Evolutionary conservation across 2,113 vertebrate species (phyloP).

Genomic region (Stegastes partitus): DNA sequence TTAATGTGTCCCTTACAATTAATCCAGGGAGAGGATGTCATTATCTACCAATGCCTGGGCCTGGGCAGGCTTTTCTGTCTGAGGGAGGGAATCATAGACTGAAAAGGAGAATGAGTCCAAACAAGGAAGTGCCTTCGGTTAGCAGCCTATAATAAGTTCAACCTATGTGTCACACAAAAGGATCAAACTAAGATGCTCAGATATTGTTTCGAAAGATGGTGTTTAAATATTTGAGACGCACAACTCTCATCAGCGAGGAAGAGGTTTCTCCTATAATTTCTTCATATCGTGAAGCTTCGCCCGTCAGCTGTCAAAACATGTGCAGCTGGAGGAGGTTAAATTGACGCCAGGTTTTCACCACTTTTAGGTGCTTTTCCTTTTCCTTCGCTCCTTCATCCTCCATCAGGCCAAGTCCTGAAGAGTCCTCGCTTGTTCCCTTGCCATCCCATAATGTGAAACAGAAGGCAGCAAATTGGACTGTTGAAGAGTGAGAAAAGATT

Average conservation of each 20-base stretch:
- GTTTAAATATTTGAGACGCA: slow-evolving; percentile 40
- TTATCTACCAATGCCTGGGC: slow-evolving; percentile 77
- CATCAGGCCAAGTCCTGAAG: slow-evolving; percentile 14
- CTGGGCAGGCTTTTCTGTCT: slow-evolving; percentile 67
- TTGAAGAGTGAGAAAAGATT: slow-evolving; percentile 51
- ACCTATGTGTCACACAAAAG: slow-evolving; percentile 50
- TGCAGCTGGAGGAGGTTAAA: slow-evolving; percentile 76
- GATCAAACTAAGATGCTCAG: slow-evolving; percentile 32
- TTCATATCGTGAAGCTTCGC: slow-evolving; percentile 73
- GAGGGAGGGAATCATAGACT: slow-evolving; percentile 43
- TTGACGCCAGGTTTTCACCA: slow-evolving; percentile 74
- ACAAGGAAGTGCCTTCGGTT: slow-evolving; percentile 60
- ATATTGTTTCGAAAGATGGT: slow-evolving; percentile 45
- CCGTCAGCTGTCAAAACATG: slow-evolving; percentile 84
- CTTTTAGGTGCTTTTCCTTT: slow-evolving; percentile 41
- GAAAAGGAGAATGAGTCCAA: slow-evolving; percentile 49
- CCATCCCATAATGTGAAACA: slow-evolving; percentile 74
- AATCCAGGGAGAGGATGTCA: slow-evolving; percentile 83
- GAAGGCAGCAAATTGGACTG: slow-evolving; percentile 71
- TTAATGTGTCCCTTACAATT: slow-evolving; percentile 83
- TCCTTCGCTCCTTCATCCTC: slow-evolving; percentile 29
- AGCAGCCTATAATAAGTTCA: slow-evolving; percentile 32
- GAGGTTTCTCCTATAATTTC: slow-evolving; percentile 69
- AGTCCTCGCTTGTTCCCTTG: slow-evolving; percentile 19
- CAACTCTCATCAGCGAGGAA: slow-evolving; percentile 40